Base-by-base conservation (phyloP, 2,113 vertebrate species). In the Gobio gobio region DNA sequence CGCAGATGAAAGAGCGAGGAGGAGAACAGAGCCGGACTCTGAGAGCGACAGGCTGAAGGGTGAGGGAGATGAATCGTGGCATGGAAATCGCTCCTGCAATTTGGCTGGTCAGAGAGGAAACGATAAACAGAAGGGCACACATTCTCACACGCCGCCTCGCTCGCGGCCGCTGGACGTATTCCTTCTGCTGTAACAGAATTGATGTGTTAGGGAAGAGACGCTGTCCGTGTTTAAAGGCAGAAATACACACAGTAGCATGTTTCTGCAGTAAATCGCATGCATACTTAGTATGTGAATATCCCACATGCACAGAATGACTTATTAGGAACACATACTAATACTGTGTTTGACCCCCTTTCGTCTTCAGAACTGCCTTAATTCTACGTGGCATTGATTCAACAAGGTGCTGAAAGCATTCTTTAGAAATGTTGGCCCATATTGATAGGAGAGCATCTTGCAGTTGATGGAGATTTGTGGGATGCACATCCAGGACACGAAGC, bases 21-120 rank as follows among this genome's bases (percentile, higher is more conserved):
- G 78, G 20, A 45, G 78, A 63, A 81, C 43, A 24, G 78, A 81
- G 61, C 66, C 61, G 59, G 45, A 33, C 24, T 33, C 49, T 76
- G 45, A 81, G 40, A 40, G 58, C 36, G 58, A 61, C 56, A 9
- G 2, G 40, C 40, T 18, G 77, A 45, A 22, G 78, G n/a, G 61
- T 64, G 68, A 85, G 72, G 47, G 47, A 86, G 66, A 83, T 85
- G 83, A 79, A 88, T 80, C 73, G 54, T 49, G 58, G 36, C 66
- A 78, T n/a, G 49, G 63, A 78, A 82, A 82, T 78, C 61, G 14
- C 78, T 73, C 68, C 73, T 49, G 77, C 76, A 80, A 70, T 85
- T 80, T 78, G 78, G 33, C 49, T 49, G 68, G 72, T 63, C 83
- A 26, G 72, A 88, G 26, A 78, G 56, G 9, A 47, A 66, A 74